Base-by-base conservation (phyloP, 2,888 invertebrate species). In the Catonia carolina region DNA sequence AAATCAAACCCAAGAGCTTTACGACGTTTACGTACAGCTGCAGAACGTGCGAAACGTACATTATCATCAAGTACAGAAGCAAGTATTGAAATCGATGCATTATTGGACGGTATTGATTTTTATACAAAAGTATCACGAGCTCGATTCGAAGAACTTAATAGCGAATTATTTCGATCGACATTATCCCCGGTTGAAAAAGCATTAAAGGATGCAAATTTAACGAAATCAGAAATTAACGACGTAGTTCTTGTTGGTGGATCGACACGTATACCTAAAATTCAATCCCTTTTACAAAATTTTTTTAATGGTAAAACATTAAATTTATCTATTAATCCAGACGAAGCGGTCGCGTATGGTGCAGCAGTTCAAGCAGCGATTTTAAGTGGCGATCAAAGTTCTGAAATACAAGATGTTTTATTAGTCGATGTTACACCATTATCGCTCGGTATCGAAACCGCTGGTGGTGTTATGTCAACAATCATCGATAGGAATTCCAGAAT, bases 221-320 rank as follows among this genome's bases (percentile, higher is more conserved):
- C 92, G 70, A 95, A 91, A 65, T 78, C 79, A 48, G 76, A 78
- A 63, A 85, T 95, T 61, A 78, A 89, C 65, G 88, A 89, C 67
- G 89, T 92, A 14, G 89, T 92, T 0, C 73, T 89, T 73, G 84
- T 94, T 20, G 95, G 94, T 37, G 95, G 94, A 12, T 93, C 93
- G 2, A 96, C 85, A 6, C 82, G 93, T 66, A 93, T 95, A 67
- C 94, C 94, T 0, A 93, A 91, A 75, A 84, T 94, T 62, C 94
- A 94, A 73, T 87, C 88, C 69, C 78, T 95, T 64, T 76, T 93
- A 37, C 90, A 56, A 54, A 58, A 55, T 20, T 64, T 62, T 53
- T 67, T 67, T 61, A 68, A 67, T 53, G 84, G 85, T 7, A 87
- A 86, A 72, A 75, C 78, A 39, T 72, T 88, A 14, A 86, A 86